These are phyloP conservation scores for Microctonus hyperodae DNA, from an alignment of 2,888 invertebrate genomes.

Conservation along the genomic window DNA sequence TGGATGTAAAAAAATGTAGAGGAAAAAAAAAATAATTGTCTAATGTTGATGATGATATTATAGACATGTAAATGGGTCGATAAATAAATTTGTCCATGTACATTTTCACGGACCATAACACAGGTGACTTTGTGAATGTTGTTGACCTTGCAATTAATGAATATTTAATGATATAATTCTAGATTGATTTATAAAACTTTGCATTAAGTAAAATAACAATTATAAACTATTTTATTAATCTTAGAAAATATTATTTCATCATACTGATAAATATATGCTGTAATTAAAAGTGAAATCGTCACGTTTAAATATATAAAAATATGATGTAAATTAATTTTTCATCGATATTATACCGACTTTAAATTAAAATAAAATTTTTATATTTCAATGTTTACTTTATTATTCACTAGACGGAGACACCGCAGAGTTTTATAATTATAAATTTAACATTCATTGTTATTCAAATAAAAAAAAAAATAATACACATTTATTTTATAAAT, in stretches of 20 bases:
- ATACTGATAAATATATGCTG: neutral
- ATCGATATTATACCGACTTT: slow-evolving; percentile 36
- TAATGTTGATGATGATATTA: neutral
- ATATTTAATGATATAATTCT: slow-evolving; percentile 9
- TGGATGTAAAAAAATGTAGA: no score
- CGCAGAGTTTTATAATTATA: neutral
- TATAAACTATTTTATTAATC: neutral
- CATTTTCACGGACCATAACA: neutral
- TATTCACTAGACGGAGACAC: slow-evolving; percentile 60
- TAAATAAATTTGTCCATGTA: neutral
- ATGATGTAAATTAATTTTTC: neutral
- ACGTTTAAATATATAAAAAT: neutral
- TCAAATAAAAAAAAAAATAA: neutral
- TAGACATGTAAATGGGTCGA: neutral
- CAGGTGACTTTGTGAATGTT: slow-evolving; percentile 45
- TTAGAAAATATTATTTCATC: neutral
- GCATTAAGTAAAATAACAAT: neutral
- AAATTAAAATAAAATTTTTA: slow-evolving; percentile 19
- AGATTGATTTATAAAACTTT: neutral
- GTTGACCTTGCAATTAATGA: slow-evolving; percentile 46
- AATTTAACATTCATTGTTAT: slow-evolving; percentile 17
- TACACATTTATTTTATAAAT: no score
- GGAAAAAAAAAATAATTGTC: neutral
- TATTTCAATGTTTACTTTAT: slow-evolving; percentile 33
- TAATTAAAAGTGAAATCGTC: slow-evolving; percentile 5